Evolutionary conservation across 1,140 invertebrate genomes (phyloP).

Genomic region (Habropoda laboriosa): DNA sequence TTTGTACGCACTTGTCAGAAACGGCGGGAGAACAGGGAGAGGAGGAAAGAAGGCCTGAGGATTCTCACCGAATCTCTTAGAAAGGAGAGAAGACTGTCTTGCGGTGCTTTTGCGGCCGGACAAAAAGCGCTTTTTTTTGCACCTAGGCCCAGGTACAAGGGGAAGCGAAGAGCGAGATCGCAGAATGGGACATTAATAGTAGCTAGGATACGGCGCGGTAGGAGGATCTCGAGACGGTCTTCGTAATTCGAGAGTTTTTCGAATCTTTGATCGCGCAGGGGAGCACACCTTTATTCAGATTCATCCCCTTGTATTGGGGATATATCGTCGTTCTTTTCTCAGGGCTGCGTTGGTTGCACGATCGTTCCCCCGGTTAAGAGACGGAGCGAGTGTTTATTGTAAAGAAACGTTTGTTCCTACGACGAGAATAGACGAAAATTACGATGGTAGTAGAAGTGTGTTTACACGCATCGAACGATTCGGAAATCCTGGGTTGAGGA

Average conservation of each 20-base stretch:
- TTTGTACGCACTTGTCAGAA: conserved; percentile 33
- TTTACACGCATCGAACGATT: no score
- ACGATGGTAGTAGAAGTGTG: background rate
- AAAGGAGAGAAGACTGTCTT: background rate
- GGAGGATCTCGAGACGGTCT: conserved; percentile 4
- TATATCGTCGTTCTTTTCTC: conserved; percentile 35
- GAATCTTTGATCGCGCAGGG: conserved; percentile 44
- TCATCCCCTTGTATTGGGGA: conserved; percentile 21
- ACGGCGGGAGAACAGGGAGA: background rate
- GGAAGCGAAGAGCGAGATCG: background rate
- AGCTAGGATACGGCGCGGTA: background rate
- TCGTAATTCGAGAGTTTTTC: conserved; percentile 64
- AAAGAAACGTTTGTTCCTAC: background rate
- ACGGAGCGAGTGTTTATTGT: background rate
- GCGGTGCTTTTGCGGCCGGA: conserved; percentile 36
- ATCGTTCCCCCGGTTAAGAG: background rate
- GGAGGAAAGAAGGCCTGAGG: conserved; percentile 15
- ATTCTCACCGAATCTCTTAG: conserved; percentile 20
- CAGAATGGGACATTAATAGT: conserved; percentile 7
- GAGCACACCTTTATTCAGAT: conserved; percentile 46
- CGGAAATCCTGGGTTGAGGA: conserved; percentile 1
- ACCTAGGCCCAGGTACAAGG: background rate
- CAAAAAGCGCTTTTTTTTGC: conserved; percentile 30
- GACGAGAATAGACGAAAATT: background rate
- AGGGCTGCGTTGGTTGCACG: background rate